Conservation (phyloP, 2,888 invertebrate species). For the Archips xylosteana region DNA sequence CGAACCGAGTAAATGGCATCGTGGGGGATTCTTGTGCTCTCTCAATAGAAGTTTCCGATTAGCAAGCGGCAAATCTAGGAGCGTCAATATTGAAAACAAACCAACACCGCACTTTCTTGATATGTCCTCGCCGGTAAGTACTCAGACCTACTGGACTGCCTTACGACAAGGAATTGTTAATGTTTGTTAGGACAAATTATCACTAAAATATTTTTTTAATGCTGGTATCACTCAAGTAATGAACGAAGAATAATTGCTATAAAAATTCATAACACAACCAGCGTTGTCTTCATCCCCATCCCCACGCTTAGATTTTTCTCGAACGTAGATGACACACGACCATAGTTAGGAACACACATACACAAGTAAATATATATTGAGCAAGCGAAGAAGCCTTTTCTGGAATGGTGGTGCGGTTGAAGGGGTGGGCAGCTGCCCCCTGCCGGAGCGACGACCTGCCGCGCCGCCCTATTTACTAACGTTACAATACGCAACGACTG, state of each 20-base stretch:
- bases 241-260: no score
- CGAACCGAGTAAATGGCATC: conserved; percentile 77
- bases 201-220: neutral
- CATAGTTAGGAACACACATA: neutral
- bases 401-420: neutral
- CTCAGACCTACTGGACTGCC: neutral
- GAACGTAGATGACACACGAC: neutral
- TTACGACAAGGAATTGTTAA: no score
- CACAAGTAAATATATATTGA: neutral
- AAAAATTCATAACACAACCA: neutral
- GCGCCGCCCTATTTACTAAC: neutral
- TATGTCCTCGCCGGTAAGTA: conserved; percentile 60
- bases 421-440: conserved; percentile 29
- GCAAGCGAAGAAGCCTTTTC: neutral
- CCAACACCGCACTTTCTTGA: conserved; percentile 63
- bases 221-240: neutral
- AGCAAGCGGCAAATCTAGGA: conserved; percentile 67
- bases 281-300: neutral
- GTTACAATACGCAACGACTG: neutral
- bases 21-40: conserved; percentile 78
- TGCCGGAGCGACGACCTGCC: conserved; percentile 30
- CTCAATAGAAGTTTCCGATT: conserved; percentile 81
- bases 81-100: conserved; percentile 64
- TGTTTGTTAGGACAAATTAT: no score
- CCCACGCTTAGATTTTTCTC: neutral